Evolutionary conservation across 2,113 vertebrate genomes (phyloP).

Genomic region (Malurus alboscapulatus): DNA sequence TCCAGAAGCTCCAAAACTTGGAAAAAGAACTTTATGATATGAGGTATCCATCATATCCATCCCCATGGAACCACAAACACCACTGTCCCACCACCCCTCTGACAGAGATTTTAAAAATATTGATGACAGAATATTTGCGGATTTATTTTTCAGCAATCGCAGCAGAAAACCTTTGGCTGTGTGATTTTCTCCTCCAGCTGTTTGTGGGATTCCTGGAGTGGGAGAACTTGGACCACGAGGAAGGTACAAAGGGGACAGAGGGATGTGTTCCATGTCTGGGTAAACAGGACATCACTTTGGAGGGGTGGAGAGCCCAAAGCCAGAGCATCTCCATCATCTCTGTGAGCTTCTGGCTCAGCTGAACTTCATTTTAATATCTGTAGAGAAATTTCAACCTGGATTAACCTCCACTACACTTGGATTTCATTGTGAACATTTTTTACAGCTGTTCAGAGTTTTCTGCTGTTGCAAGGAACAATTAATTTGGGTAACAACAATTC

Average conservation of each 20-base stretch:
- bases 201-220: background rate
- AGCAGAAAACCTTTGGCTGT: background rate
- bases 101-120: background rate
- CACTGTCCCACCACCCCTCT: background rate
- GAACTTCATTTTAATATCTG: background rate
- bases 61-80: rapidly evolving
- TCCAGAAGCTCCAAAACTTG: background rate
- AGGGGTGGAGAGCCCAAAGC: background rate
- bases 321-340: background rate
- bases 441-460: conserved; percentile 35
- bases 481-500: conserved; percentile 25
- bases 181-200: background rate
- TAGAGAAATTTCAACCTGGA: background rate
- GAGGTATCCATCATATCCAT: background rate
- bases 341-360: background rate
- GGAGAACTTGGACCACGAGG: background rate
- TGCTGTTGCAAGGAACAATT: conserved; percentile 12
- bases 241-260: background rate
- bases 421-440: background rate
- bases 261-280: rapidly evolving
- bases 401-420: background rate
- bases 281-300: background rate
- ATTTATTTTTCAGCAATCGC: background rate
- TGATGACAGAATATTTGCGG: background rate
- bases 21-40: background rate